A percentile compares a stretch with the other conserved stretches of the same genome.
phyloP scores from a whole-genome alignment of 2,888 invertebrate genomes.

The Sarcophaga subvicina region DNA sequence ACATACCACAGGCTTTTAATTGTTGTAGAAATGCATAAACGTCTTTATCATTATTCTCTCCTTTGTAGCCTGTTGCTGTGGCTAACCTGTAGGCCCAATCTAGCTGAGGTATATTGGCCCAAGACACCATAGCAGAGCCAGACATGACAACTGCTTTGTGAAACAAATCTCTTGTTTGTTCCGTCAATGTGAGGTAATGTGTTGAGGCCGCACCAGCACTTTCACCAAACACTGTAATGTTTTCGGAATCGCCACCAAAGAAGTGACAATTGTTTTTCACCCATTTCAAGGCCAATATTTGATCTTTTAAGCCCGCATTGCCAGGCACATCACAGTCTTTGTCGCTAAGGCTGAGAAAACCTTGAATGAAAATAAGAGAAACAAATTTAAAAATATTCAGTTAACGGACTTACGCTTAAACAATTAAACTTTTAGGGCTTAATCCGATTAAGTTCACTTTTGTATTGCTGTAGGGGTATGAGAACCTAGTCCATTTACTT shows the following conservation, averaged over 20 bases:
- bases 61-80: constrained; percentile 78
- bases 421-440: no score
- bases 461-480: no score
- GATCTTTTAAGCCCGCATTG: constrained; percentile 83
- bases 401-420: background rate
- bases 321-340: constrained; percentile 82
- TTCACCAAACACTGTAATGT: constrained; percentile 83
- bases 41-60: constrained; percentile 77
- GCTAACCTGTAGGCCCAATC: constrained; percentile 79
- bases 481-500: no score
- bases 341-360: constrained; percentile 82
- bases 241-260: constrained; percentile 83
- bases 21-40: constrained; percentile 80
- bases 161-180: constrained; percentile 81
- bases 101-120: constrained; percentile 77
- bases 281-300: constrained; percentile 83
- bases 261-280: constrained; percentile 82
- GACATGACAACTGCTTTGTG: constrained; percentile 81
- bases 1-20: constrained; percentile 77
- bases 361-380: constrained; percentile 70
- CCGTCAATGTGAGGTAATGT: constrained; percentile 82
- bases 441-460: no score
- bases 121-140: constrained; percentile 77
- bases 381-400: background rate
- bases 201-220: constrained; percentile 83